Conservation (phyloP, 2,888 invertebrate species). For the Agriotes lineatus region DNA sequence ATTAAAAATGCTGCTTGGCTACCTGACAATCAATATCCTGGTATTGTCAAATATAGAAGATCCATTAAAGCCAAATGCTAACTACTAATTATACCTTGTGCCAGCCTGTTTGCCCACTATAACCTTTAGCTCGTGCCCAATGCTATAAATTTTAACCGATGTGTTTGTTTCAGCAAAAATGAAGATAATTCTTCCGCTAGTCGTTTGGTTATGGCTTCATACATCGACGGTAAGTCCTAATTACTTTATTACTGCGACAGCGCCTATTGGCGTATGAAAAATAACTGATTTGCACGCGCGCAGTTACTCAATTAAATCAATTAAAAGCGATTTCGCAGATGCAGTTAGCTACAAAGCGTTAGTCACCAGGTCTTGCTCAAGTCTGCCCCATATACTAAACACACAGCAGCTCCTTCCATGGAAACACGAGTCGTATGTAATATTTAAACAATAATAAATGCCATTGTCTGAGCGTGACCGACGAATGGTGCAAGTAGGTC, state of each 20-base stretch:
- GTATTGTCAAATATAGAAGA: background rate
- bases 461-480: slow-evolving; percentile 15
- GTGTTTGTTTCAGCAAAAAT: slow-evolving; percentile 86
- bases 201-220: slow-evolving; percentile 90
- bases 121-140: too few species aligned
- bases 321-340: background rate
- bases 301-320: background rate
- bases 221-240: slow-evolving; percentile 82
- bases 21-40: background rate
- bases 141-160: too few species aligned
- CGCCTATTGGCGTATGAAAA: too few species aligned
- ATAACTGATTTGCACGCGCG: background rate
- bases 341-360: background rate
- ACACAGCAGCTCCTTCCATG: background rate
- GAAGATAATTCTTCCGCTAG: slow-evolving; percentile 93
- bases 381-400: background rate
- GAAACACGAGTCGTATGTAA: background rate
- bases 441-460: slow-evolving; percentile 1
- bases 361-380: background rate
- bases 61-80: slow-evolving; percentile 13
- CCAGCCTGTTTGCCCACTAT: slow-evolving; percentile 4
- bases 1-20: slow-evolving; percentile 1
- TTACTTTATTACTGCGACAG: background rate
- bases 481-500: slow-evolving; percentile 17
- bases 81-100: slow-evolving; percentile 15